phyloP scores from a whole-genome alignment of 2,888 invertebrate species.

The Orchesella flavescens region DNA sequence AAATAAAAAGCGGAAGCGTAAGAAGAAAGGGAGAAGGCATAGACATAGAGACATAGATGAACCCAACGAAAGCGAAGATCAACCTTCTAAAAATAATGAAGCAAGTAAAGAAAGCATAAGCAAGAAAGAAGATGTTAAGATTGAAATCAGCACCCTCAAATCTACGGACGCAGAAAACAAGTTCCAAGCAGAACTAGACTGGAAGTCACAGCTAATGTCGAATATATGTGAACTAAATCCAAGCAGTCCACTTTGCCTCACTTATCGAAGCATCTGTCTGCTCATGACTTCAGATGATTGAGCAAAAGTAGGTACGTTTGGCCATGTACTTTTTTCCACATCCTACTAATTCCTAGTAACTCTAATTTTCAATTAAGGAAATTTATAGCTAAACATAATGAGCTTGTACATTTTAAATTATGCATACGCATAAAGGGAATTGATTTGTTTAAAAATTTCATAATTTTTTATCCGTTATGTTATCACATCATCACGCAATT shows the following conservation, averaged over 20 bases:
- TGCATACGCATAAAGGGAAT: too few species aligned
- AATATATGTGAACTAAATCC: constrained; percentile 57
- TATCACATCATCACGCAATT: too few species aligned
- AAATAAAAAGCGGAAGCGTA: constrained; percentile 28
- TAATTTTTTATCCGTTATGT: too few species aligned
- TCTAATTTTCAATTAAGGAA: too few species aligned
- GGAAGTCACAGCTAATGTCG: constrained; percentile 58
- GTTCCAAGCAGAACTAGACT: constrained; percentile 50
- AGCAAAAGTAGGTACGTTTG: constrained; percentile 5
- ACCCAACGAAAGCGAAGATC: neutral
- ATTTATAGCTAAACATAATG: too few species aligned
- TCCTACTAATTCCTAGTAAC: too few species aligned
- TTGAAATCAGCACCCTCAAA: neutral
- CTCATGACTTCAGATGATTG: constrained; percentile 50
- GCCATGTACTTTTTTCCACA: too few species aligned
- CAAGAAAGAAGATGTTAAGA: neutral
- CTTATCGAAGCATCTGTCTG: constrained; percentile 55
- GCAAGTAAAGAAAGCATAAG: neutral
- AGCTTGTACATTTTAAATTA: too few species aligned
- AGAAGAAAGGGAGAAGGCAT: constrained; percentile 1
- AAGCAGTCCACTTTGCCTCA: constrained; percentile 53
- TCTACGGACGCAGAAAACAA: constrained; percentile 15
- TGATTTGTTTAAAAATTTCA: too few species aligned
- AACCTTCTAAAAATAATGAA: neutral
- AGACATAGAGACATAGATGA: constrained; percentile 9